Conservation (phyloP, 1,140 invertebrate species). For the Uloborus diversus region DNA sequence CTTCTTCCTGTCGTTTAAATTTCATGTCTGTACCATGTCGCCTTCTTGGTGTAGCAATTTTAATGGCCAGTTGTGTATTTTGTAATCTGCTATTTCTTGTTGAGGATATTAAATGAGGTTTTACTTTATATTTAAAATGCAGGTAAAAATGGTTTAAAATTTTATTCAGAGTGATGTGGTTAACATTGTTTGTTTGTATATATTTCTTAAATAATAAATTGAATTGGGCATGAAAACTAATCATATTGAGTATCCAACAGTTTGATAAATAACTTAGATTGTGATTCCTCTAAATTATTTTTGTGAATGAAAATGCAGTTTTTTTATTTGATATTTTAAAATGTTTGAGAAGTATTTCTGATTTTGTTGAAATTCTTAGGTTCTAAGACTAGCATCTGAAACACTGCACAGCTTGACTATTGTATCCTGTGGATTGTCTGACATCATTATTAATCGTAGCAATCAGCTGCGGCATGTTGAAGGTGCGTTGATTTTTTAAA, state of each 20-base stretch:
- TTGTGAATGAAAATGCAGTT: neutral
- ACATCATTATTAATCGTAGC: constrained; percentile 41
- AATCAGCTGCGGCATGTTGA: constrained; percentile 32
- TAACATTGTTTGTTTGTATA: too few species aligned
- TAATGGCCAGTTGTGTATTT: too few species aligned
- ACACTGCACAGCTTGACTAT: constrained; percentile 49
- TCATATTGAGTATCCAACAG: neutral
- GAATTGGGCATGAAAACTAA: neutral
- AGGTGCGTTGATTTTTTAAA: constrained; percentile 3
- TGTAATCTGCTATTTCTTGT: too few species aligned
- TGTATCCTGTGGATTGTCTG: constrained; percentile 54
- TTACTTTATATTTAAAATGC: too few species aligned
- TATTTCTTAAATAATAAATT: too few species aligned
- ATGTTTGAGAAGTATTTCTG: neutral
- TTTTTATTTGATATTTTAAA: neutral
- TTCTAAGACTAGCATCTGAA: constrained; percentile 25
- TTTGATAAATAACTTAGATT: neutral
- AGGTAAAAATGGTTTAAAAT: too few species aligned
- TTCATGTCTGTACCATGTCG: too few species aligned
- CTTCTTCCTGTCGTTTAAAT: too few species aligned
- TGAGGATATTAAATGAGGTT: too few species aligned
- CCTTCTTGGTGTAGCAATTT: too few species aligned
- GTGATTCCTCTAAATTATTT: neutral
- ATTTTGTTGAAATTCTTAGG: constrained; percentile 22
- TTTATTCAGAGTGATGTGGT: too few species aligned